phyloP scores from a whole-genome alignment of 2,888 invertebrate species.

The Belgica antarctica region DNA sequence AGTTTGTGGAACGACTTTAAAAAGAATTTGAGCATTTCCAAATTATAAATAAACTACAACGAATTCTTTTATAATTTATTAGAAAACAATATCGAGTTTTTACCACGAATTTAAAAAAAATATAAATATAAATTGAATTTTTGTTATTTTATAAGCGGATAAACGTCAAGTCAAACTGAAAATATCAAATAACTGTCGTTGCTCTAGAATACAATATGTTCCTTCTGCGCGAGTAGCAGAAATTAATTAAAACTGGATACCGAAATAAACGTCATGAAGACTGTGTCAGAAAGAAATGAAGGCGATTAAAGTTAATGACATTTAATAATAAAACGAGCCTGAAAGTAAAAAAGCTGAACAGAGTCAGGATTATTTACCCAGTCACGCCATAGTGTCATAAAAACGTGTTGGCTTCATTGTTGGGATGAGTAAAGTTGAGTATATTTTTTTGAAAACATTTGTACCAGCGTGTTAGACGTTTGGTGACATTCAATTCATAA shows the following conservation, averaged over 20 bases:
- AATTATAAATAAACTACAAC: too few species aligned
- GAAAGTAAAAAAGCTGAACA: not conserved
- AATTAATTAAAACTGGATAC: not conserved
- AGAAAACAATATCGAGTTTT: too few species aligned
- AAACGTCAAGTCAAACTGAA: too few species aligned
- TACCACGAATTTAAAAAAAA: too few species aligned
- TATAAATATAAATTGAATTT: too few species aligned
- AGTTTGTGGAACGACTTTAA: too few species aligned
- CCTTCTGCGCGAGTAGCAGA: not conserved
- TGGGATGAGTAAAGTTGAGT: not conserved
- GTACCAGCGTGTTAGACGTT: conserved; percentile 15
- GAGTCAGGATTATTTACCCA: conserved; percentile 31
- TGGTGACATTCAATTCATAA: conserved; percentile 30
- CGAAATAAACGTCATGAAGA: not conserved
- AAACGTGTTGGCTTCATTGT: not conserved
- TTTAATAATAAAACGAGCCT: conserved; percentile 32
- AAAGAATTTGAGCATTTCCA: too few species aligned
- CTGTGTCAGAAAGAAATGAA: not conserved
- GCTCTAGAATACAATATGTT: not conserved
- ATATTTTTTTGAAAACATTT: not conserved
- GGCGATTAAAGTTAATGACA: conserved; percentile 35
- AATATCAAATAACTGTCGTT: too few species aligned
- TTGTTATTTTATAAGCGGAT: too few species aligned
- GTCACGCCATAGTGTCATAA: conserved; percentile 35
- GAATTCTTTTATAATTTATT: too few species aligned